Conservation (phyloP, 2,888 invertebrate species). For the Agapetus fuscipes region DNA sequence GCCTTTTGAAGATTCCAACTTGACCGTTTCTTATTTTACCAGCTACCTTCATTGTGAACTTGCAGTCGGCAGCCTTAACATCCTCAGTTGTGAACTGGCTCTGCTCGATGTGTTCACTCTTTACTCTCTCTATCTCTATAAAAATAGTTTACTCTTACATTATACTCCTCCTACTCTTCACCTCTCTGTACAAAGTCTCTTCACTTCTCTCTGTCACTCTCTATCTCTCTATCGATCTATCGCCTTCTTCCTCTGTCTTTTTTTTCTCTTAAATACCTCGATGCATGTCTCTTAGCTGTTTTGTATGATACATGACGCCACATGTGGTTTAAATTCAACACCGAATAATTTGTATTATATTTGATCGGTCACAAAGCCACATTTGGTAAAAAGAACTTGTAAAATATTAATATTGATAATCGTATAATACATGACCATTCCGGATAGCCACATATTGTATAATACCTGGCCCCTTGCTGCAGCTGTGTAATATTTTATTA, state of each 20-base stretch:
- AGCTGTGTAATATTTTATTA: too few species aligned
- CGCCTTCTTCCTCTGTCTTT: conserved; percentile 22
- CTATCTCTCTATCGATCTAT: conserved; percentile 20
- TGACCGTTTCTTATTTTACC: too few species aligned
- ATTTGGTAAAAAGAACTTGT: too few species aligned
- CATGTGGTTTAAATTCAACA: conserved; percentile 29
- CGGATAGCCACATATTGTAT: too few species aligned
- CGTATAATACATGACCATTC: too few species aligned
- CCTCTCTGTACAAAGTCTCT: conserved; percentile 32
- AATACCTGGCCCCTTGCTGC: too few species aligned
- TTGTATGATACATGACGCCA: neutral
- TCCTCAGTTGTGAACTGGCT: conserved; percentile 23
- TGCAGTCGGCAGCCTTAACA: conserved; percentile 3
- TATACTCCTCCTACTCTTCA: conserved; percentile 16
- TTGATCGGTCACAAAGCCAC: too few species aligned
- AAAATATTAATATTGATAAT: too few species aligned
- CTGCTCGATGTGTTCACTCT: conserved; percentile 18
- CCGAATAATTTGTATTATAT: too few species aligned
- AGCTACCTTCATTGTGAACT: too few species aligned
- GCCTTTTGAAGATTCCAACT: too few species aligned
- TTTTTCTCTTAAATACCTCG: conserved; percentile 9
- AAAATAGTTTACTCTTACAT: conserved; percentile 17
- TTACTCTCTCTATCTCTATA: conserved; percentile 16
- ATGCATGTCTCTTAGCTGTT: conserved; percentile 15
- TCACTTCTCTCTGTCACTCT: conserved; percentile 11